Percentiles rank a stretch among this genome's conserved stretches.
Evolutionary conservation across 2,888 invertebrate species (phyloP).

Genomic region (Pseudococcus jackbeardsleyi): DNA sequence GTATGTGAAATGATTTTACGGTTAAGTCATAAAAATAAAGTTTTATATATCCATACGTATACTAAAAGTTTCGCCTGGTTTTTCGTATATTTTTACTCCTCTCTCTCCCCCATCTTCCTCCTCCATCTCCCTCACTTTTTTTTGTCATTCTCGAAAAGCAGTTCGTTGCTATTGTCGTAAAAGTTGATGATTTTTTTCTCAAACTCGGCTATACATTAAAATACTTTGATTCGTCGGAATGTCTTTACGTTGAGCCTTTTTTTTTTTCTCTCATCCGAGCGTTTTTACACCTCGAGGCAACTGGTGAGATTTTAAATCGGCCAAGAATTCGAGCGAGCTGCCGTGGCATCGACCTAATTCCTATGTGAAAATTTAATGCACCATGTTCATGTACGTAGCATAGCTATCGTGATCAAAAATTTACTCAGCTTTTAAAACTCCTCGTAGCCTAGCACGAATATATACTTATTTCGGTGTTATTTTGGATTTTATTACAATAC

Average conservation of each 20-base stretch:
- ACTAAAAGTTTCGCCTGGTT: slow-evolving; percentile 35
- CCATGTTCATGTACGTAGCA: neutral
- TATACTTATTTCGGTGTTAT: slow-evolving; percentile 10
- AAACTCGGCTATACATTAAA: slow-evolving; percentile 32
- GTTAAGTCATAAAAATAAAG: slow-evolving; percentile 43
- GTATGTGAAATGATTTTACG: slow-evolving; percentile 40
- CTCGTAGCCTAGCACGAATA: slow-evolving; percentile 10
- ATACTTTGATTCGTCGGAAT: slow-evolving; percentile 32
- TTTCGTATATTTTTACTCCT: neutral
- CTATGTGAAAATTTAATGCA: slow-evolving; percentile 34
- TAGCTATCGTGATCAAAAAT: slow-evolving; percentile 16
- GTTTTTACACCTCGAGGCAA: slow-evolving; percentile 20
- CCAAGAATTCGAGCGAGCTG: neutral
- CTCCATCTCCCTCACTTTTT: neutral
- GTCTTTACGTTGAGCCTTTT: slow-evolving; percentile 43
- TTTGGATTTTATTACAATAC: slow-evolving; percentile 39
- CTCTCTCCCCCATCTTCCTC: neutral
- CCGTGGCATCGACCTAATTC: neutral
- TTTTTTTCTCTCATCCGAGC: neutral
- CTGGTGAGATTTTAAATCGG: neutral
- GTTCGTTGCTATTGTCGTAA: slow-evolving; percentile 16
- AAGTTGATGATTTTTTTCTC: slow-evolving; percentile 48
- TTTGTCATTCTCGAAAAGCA: slow-evolving; percentile 27
- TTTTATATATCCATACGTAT: slow-evolving; percentile 28
- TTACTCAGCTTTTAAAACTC: slow-evolving; percentile 32